Evolutionary conservation across 2,113 vertebrate species (phyloP), one percentile per base, ranked within the genome.

Genomic region (Nerophis lumbriciformis): DNA sequence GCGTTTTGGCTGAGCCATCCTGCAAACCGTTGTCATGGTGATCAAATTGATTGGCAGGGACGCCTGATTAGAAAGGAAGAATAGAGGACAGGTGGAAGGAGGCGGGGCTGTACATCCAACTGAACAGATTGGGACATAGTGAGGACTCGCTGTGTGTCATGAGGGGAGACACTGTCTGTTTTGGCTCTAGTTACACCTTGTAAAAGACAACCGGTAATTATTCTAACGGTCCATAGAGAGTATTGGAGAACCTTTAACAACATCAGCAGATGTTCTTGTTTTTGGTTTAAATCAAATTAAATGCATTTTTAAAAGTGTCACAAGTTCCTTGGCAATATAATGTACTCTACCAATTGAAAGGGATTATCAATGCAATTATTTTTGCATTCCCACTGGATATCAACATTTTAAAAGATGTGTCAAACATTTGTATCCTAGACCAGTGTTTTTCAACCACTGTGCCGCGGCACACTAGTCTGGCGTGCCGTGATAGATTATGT

Each of bases 41-140:
- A 87, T 85, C 73, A 75, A 71, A 79, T 78, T 88, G 88, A 88
- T 88, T 85, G 87, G 76, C 88, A 79, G 82, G 61, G 79, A 82
- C 15, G 83, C 78, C 76, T 83, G 79, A 84, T 87, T 85, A 82
- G 71, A 76, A 73, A 44, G 73, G 69, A 79, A 83, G 82, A 84
- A 83, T 77, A 59, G 72, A 76, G 64, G 77, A 80, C 81, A 84
- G 85, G 84, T 86, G 88, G 86, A 68, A 72, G 77, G 79, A 80
- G 85, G 84, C 76, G 70, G 28, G 79, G 81, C 21, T 56, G 65
- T 54, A 83, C 78, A 80, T 77, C 67, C 38, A 85, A 58, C 71
- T 66, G 80, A 80, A 82, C 80, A 86, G 83, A 87, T 78, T 87
- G 83, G 81, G 73, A 81, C 71, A 78, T 80, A 88, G 69, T 76